A percentile compares a stretch with the other conserved stretches of the same genome.
Conservation (phyloP, 2,113 vertebrate genomes). For the Cyphomyrus discorhynchus region DNA sequence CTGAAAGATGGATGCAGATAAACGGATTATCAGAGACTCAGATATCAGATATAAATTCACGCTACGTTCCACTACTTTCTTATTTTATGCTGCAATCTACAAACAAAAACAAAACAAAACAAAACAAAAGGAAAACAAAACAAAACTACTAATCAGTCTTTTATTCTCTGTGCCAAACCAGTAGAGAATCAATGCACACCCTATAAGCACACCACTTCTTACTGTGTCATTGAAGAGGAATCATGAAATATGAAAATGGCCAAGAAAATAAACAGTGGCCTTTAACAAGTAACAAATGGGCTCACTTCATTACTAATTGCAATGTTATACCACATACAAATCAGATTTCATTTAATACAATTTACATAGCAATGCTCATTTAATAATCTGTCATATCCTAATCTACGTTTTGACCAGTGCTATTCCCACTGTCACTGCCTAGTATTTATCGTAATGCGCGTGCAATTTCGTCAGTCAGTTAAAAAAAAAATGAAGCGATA, state of each 20-base stretch:
- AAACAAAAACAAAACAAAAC: neutral
- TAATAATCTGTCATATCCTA: slow-evolving; percentile 7
- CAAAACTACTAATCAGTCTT: neutral
- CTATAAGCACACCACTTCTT: neutral
- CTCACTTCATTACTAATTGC: neutral
- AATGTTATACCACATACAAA: neutral
- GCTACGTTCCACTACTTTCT: neutral
- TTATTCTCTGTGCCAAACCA: neutral
- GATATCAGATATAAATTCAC: neutral
- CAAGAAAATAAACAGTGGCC: neutral
- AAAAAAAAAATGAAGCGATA: neutral
- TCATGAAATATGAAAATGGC: neutral
- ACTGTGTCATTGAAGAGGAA: neutral
- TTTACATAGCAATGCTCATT: slow-evolving; percentile 1
- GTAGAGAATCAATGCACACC: neutral
- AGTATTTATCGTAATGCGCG: neutral
- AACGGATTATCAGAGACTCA: neutral
- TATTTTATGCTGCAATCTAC: neutral
- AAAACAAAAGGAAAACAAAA: neutral
- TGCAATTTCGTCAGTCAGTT: slow-evolving; percentile 3
- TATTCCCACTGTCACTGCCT: neutral
- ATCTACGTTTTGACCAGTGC: neutral
- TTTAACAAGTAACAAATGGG: neutral
- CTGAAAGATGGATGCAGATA: slow-evolving; percentile 1
- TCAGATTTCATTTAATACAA: slow-evolving; percentile 6